Conservation (phyloP, 2,113 vertebrate genomes). For the Tetrao urogallus region DNA sequence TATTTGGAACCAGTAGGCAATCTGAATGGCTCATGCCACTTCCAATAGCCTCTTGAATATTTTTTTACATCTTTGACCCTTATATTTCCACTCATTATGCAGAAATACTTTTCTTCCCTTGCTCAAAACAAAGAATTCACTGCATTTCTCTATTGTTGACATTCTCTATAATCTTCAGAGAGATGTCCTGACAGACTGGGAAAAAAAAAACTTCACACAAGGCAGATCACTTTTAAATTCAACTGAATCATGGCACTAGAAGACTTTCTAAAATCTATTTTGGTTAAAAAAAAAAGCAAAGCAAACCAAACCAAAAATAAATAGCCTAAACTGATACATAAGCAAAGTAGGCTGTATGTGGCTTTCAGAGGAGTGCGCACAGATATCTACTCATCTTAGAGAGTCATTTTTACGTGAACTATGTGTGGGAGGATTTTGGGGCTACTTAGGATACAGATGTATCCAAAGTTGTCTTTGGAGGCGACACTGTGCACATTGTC, state of each 20-base stretch:
- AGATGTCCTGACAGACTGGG: accelerated
- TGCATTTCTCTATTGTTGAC: background rate
- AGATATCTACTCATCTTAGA: background rate
- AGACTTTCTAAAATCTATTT: background rate
- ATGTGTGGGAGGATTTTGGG: background rate
- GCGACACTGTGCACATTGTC: background rate
- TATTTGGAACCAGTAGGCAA: background rate
- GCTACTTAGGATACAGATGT: background rate
- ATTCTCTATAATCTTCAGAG: background rate
- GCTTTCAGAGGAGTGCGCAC: background rate
- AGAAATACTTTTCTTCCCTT: background rate
- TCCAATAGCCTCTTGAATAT: background rate
- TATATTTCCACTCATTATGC: background rate
- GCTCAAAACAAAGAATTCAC: background rate
- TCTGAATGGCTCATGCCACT: background rate
- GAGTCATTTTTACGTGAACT: background rate
- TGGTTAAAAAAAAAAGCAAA: background rate
- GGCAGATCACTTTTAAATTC: background rate
- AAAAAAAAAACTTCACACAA: background rate
- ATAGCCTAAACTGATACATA: background rate
- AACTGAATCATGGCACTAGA: background rate
- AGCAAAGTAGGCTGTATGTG: background rate
- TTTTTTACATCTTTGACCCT: background rate
- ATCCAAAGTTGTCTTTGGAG: background rate
- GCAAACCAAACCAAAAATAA: background rate